These are phyloP conservation scores for Amazona vittata DNA, from an alignment of 2,113 vertebrate genomes.

Conservation along the genomic window DNA sequence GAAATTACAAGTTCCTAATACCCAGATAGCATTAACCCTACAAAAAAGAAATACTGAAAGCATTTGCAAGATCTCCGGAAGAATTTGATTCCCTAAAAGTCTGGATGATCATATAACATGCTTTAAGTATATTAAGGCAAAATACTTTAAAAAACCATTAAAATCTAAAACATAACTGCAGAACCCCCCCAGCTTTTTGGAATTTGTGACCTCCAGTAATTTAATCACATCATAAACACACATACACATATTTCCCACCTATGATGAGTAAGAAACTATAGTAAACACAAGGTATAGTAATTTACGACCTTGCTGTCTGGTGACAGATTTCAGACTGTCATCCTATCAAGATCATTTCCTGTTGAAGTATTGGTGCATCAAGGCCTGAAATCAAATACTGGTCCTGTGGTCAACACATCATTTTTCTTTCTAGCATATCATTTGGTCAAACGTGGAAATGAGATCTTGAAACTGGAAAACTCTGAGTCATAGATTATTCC, in stretches of 20 bases:
- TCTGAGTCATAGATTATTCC: background rate
- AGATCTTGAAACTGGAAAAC: background rate
- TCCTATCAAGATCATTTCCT: background rate
- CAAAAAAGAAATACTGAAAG: background rate
- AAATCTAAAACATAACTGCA: background rate
- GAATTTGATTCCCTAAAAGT: background rate
- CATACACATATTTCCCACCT: background rate
- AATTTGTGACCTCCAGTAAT: background rate
- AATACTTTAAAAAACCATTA: background rate
- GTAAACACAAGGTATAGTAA: background rate
- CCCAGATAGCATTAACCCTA: background rate
- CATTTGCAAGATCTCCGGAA: background rate
- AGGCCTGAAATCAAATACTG: constrained; percentile 29
- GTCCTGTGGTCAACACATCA: background rate
- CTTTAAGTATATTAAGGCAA: background rate
- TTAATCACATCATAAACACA: background rate
- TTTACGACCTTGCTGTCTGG: constrained; percentile 20
- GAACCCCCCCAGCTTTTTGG: background rate
- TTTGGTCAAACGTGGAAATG: background rate
- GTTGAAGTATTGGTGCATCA: background rate
- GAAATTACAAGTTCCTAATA: background rate
- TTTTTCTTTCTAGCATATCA: constrained; percentile 9
- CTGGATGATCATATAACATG: background rate
- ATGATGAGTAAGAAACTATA: constrained; percentile 24
- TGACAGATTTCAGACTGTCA: background rate